phyloP scores from a whole-genome alignment of 35 echinoderm and acorn worm species.

The Anneissia japonica region DNA sequence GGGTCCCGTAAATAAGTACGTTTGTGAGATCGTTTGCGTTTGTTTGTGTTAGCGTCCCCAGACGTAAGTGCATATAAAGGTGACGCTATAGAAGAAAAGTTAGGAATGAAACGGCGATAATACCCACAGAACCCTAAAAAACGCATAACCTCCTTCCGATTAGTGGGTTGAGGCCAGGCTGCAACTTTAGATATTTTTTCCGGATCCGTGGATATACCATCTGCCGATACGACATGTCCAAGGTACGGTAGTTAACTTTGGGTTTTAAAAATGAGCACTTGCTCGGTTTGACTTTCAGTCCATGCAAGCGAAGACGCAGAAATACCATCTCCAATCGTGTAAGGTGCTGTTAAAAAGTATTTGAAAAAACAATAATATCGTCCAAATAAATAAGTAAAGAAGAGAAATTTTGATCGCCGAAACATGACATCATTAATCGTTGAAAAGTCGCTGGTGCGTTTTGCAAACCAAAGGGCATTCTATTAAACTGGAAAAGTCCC shows the following conservation, averaged over 20 bases:
- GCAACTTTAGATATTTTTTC: constrained; percentile 3
- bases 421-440: constrained; percentile 7
- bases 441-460: constrained; percentile 32
- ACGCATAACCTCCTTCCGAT: neutral
- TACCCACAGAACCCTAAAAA: constrained; percentile 26
- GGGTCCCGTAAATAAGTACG: neutral
- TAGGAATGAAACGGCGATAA: constrained; percentile 15
- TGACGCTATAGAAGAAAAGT: constrained; percentile 4
- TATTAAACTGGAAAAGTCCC: constrained; percentile 28
- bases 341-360: constrained; percentile 21
- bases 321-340: constrained; percentile 16
- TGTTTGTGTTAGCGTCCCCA: neutral
- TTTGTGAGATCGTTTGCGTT: too few species aligned
- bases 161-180: constrained; percentile 28
- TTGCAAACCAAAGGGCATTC: constrained; percentile 53
- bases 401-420: constrained; percentile 24
- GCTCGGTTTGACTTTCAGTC: constrained; percentile 30
- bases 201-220: constrained; percentile 29
- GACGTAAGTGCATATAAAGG: constrained; percentile 10
- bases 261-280: constrained; percentile 39
- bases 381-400: constrained; percentile 27
- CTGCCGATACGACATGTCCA: constrained; percentile 35
- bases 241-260: constrained; percentile 44
- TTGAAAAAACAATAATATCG: constrained; percentile 24
- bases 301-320: constrained; percentile 3